phyloP scores from a whole-genome alignment of 2,888 invertebrate species.

The Euzetes globulus region DNA sequence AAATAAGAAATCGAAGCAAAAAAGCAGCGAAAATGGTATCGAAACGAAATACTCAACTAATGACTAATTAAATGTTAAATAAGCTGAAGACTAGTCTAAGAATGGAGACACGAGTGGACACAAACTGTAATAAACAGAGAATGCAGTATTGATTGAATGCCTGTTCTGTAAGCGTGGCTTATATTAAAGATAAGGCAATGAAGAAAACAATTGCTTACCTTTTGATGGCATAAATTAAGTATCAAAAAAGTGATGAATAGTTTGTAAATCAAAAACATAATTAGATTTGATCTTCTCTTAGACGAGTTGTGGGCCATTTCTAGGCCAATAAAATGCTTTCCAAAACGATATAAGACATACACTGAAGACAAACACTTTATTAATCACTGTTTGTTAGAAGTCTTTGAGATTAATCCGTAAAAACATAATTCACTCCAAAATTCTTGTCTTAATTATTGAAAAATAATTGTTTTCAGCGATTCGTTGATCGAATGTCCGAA shows the following conservation, averaged over 20 bases:
- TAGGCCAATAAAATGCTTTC: not conserved
- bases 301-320: not conserved
- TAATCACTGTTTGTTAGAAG: too few relatives aligned
- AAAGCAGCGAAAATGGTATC: too few relatives aligned
- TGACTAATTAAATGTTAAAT: too few relatives aligned
- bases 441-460: not conserved
- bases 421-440: not conserved
- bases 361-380: not conserved
- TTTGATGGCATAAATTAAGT: slow-evolving; percentile 2
- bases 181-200: too few relatives aligned
- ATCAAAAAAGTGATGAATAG: slow-evolving; percentile 8
- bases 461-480: not conserved
- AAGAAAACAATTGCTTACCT: not conserved
- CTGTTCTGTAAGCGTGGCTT: not conserved
- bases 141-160: slow-evolving; percentile 14
- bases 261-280: not conserved
- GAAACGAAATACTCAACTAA: too few relatives aligned
- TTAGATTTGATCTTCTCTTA: not conserved
- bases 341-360: not conserved
- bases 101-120: not conserved
- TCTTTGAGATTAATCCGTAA: not conserved
- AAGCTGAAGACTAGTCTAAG: too few relatives aligned
- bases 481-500: not conserved
- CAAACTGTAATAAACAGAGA: not conserved
- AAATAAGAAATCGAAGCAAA: too few relatives aligned